Base-by-base conservation (phyloP, 2,888 invertebrate species). In the Agriopis marginaria region DNA sequence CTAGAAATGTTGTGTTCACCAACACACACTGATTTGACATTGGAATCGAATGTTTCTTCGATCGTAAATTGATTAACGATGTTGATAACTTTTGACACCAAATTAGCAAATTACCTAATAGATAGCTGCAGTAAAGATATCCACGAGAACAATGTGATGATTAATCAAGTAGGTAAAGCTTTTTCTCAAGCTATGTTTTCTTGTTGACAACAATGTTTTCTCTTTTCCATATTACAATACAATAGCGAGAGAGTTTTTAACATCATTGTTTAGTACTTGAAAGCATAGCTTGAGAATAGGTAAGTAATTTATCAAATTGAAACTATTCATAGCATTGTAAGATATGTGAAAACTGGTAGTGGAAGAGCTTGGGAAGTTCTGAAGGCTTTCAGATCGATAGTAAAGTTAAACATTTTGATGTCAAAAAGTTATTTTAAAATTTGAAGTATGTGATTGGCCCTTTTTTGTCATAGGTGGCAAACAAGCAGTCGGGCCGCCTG, bases 1-100 rank as follows among this genome's bases (percentile, higher is more conserved):
- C 79, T 79, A 77, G 75, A 76, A 81, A 84, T 82, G 72, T 80
- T 83, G 74, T 83, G 83, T 86, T 87, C 84, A 85, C 81, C 80
- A 79, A 79, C n/a, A n/a, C n/a, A n/a, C n/a, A n/a, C 75, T 55
- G 59, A 73, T 17, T 44, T 44, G 17, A 49, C 39, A 7, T 42
- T 49, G 0, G 4, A 40, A 50, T 42, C 50, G 1, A 58, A 10
- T 61, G 61, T 42, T 40, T 42, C 10, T 50, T 50, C 11, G 11
- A 50, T 61, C n/a, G 39, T 3, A 49, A 60, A 3, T 23, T 47
- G 61, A 67, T 64, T 49, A 55, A 56, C 50, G 49, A 66, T 56
- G 11, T 47, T 23, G 42, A 54, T 66, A 63, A 68, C 56, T 62
- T 12, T 47, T 42, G 42, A 17, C 44, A 54, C 7, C n/a, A 17